Evolutionary conservation across 2,797 vertebrate genomes (phyloP), one percentile per base, ranked within the genome.

Genomic region (Vireo griseus): DNA sequence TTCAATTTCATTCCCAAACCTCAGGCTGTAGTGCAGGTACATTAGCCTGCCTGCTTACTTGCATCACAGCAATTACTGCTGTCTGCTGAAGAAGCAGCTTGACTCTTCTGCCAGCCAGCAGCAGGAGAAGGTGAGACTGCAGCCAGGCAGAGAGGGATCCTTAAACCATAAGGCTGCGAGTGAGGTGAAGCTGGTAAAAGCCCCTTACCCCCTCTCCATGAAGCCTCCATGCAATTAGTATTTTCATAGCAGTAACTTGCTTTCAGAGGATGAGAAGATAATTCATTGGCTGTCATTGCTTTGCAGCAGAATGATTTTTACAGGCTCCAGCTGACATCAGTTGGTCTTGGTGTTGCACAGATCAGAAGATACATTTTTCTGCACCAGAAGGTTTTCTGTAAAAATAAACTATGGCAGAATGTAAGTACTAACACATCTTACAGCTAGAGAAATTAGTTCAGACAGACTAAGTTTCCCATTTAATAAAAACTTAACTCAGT

Each of bases 381-480:
- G 15, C 77, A 81, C 62, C 62, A 85, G 67, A 84, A 86, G 42
- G 37, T 45, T 85, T 90, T 84, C 51, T 74, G 31, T 86, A 78
- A 92, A 95, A 90, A 93, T 90, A 82, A 90, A 90, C 67, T 82
- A 3, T 18, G n/a, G 29, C 74, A 92, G 77, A 95, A 94, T 39
- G 11, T 39, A 90, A 84, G 73, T 81, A 76, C 79, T 95, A 92
- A 67, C 59, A 51, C 24, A 45, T 90, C 72, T 88, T 92, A 81
- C 25, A 90, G 55, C 66, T 81, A 54, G 37, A 84, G 48, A 90
- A 93, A 90, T 73, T 3, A 88, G 45, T 40, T 92, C 88, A 92
- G 76, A 26, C 65, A 65, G 50, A 62, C 65, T 78, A 92, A 86
- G 59, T 84, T 77, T 92, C 63, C 40, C 39, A 9, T 75, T 94